These are phyloP conservation scores for Zootermopsis nevadensis DNA, from an alignment of 2,888 invertebrate genomes.

Conservation along the genomic window DNA sequence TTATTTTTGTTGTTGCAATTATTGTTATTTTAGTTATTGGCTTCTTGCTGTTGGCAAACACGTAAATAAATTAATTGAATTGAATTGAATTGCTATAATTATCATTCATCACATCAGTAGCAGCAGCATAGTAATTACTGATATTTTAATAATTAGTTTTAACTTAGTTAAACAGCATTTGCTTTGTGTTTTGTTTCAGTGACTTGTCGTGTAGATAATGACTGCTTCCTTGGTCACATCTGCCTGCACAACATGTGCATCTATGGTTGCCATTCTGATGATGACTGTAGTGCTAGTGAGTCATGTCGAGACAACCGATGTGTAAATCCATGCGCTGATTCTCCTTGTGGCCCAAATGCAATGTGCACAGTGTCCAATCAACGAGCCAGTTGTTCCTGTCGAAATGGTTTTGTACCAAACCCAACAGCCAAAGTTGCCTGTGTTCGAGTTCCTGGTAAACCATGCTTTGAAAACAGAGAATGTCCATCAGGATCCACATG, in stretches of 20 bases:
- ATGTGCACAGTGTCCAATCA: slow-evolving; percentile 83
- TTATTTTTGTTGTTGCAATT: too few relatives aligned
- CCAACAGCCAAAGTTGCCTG: slow-evolving; percentile 91
- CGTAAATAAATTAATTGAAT: too few relatives aligned
- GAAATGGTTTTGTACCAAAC: slow-evolving; percentile 83
- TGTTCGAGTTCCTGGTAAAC: slow-evolving; percentile 79
- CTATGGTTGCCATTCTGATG: slow-evolving; percentile 86
- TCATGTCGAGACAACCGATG: slow-evolving; percentile 85
- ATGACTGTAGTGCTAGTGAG: slow-evolving; percentile 87
- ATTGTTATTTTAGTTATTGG: too few relatives aligned
- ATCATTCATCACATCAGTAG: too few relatives aligned
- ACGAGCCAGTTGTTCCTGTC: slow-evolving; percentile 84
- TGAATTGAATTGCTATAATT: too few relatives aligned
- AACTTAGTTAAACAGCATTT: neutral
- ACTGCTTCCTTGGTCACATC: slow-evolving; percentile 92
- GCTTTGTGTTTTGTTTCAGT: slow-evolving; percentile 64
- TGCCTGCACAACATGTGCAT: slow-evolving; percentile 88
- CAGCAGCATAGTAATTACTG: too few relatives aligned
- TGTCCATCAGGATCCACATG: slow-evolving; percentile 80
- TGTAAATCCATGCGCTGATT: slow-evolving; percentile 79
- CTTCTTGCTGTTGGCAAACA: too few relatives aligned
- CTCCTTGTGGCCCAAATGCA: slow-evolving; percentile 88
- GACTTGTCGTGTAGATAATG: slow-evolving; percentile 90
- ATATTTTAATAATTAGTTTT: too few relatives aligned
- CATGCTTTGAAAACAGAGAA: slow-evolving; percentile 82